Base-by-base conservation (phyloP, 2,888 invertebrate genomes). In the Pimpla rufipes region DNA sequence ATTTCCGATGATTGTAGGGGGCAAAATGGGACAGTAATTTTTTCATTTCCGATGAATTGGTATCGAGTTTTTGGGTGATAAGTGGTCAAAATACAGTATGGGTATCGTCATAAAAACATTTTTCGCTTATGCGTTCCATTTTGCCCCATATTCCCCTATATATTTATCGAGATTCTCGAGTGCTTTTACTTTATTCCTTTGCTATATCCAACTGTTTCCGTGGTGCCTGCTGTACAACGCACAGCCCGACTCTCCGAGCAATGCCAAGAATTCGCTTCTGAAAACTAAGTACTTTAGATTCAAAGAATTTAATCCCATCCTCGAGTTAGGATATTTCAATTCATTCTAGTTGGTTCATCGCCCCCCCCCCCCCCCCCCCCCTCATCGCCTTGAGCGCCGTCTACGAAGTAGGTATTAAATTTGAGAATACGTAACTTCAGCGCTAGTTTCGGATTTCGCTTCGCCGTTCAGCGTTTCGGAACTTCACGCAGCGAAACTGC, bases 251-350 rank as follows among this genome's bases (percentile, higher is more conserved):
- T 71, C 55, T 45, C 11, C 37, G 13, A 59, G 47, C 50, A 59
- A 78, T 64, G n/a, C 21, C 68, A 59, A 70, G 70, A 78, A 78
- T 70, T 70, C 42, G 2, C 35, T 6, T 59, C 62, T 6, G 1
- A 21, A 29, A 52, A 23, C 62, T 78, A 70, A 50, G 50, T n/a
- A 16, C 68, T 77, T 77, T 57, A 45, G 37, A 68, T 57, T 77
- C 45, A 21, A 55, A 29, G 67, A 77, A 68, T 77, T 76, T 76
- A 66, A 76, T 76, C 75, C 55, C 29, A 42, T 23, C 2, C 40
- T 18, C 29, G 18, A 21, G 45, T 52, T 35, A 0, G 57, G 67
- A 47, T 57, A 57, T 77, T 67, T 47, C 45, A 57, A 76, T 76
- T 67, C 45, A 13, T 23, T 29, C 37, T 40, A 47, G 55, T 16